A percentile compares a stretch with the other conserved stretches of the same genome.
Conservation (phyloP, 2,888 invertebrate genomes). For the Taenaris catops region DNA sequence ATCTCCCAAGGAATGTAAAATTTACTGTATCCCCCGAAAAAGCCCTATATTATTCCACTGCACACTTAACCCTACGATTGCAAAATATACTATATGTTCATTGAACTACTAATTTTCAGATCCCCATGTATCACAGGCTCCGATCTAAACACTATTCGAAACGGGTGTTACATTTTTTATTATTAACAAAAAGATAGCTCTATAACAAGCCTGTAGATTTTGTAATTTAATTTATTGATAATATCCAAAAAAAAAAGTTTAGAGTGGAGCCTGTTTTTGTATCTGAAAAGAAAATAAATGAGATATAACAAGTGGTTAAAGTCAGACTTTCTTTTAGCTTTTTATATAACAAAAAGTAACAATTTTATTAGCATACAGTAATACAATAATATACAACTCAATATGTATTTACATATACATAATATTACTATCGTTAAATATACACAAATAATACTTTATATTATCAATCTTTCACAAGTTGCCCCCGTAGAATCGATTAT, state of each 20-base stretch:
- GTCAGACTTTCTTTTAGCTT: conserved; percentile 77
- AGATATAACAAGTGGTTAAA: conserved; percentile 71
- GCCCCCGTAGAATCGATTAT: conserved; percentile 30
- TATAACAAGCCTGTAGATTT: no score
- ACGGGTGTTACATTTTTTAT: no score
- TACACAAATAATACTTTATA: conserved; percentile 70
- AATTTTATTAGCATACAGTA: conserved; percentile 72
- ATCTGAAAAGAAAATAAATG: conserved; percentile 62
- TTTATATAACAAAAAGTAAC: conserved; percentile 68
- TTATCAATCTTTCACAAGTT: conserved; percentile 51
- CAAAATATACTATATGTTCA: conserved; percentile 52
- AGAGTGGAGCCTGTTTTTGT: conserved; percentile 19
- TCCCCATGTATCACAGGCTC: conserved; percentile 32
- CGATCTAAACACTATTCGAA: conserved; percentile 21
- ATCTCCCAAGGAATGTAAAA: conserved; percentile 68
- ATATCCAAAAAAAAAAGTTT: no score
- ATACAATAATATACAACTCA: conserved; percentile 65
- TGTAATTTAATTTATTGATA: no score
- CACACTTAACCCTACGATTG: conserved; percentile 52
- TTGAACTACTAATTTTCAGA: conserved; percentile 63
- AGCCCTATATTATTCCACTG: conserved; percentile 44
- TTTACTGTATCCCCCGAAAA: conserved; percentile 61
- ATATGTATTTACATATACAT: conserved; percentile 78
- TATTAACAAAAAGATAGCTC: no score
- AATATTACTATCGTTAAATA: conserved; percentile 68